Base-by-base conservation (phyloP, 30 jellyfish, hydroid and myxozoan genomes). In the Sanderia malayensis region DNA sequence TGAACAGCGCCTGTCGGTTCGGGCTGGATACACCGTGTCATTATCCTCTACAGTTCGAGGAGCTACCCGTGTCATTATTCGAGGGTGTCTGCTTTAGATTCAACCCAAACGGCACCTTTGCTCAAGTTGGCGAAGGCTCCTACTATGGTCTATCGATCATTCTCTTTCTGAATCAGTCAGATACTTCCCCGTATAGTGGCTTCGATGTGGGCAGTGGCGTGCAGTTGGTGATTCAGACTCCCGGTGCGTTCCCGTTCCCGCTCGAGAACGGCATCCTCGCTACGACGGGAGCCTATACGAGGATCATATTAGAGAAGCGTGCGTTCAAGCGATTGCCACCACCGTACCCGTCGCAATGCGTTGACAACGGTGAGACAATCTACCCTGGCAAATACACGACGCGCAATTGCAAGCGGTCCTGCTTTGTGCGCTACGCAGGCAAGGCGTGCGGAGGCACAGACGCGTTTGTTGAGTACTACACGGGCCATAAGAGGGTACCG, bases 51-150 rank as follows among this genome's bases (percentile, higher is more conserved):
- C 73, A 59, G 17, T 76, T 76, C 53, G 61, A 61, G 46, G 88
- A 76, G 61, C 29, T 47, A 1, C 88, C 88, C 3, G 88, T 76
- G 21, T 76, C 88, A 26, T 71, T 76, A 21, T 76, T 76, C 53
- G 88, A 76, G 33, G 88, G 88, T 0, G 71, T 76, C 2, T 76
- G 88, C 80, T 76, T 76, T 59, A 76, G 46, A 47, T 76, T 76
- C 65, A 76, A 76, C 69, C 88, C 75, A 33, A 62, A 53, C 9
- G 88, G 88, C 31, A 61, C 79, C 46, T 68, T 60, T 60, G 11
- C 64, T 46, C 88, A 76, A 60, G 67, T 76, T n/a, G 88, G 88
- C 1, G 88, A 76, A 33, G 88, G 88, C 19, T 76, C 88, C 19
- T 76, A 76, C 73, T 76, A 76, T 31, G 88, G 88, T 31, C 46